Percentiles rank a stretch among this genome's conserved stretches.
Conservation (phyloP, 1,140 invertebrate species). For the Procambarus virginalis region DNA sequence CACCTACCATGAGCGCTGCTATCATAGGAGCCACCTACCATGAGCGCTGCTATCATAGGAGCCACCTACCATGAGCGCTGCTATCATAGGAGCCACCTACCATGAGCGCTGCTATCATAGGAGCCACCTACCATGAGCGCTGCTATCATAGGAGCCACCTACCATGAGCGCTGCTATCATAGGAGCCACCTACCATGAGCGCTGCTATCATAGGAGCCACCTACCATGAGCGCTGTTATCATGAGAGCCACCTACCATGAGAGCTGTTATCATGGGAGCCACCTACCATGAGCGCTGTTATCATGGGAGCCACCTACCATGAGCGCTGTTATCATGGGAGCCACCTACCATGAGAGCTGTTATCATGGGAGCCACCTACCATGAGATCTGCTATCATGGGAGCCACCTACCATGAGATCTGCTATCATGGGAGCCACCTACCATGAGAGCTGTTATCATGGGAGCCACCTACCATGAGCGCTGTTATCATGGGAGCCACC, state of each 20-base stretch:
- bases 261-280: constrained; percentile 52
- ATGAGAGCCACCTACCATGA: not conserved
- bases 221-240: not conserved
- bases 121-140: not conserved
- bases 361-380: not conserved
- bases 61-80: not conserved
- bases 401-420: not conserved
- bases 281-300: not conserved
- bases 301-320: not conserved
- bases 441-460: not conserved
- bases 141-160: not conserved
- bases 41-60: not conserved
- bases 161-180: not conserved
- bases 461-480: not conserved
- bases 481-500: not conserved
- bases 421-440: not conserved
- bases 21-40: constrained; percentile 56
- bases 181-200: not conserved
- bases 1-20: constrained; percentile 6
- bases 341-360: not conserved
- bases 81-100: not conserved
- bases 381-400: not conserved
- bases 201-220: not conserved
- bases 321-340: not conserved
- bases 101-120: not conserved